Evolutionary conservation across 2,888 invertebrate species (phyloP).

Genomic region (Chrysolina oricalcia): DNA sequence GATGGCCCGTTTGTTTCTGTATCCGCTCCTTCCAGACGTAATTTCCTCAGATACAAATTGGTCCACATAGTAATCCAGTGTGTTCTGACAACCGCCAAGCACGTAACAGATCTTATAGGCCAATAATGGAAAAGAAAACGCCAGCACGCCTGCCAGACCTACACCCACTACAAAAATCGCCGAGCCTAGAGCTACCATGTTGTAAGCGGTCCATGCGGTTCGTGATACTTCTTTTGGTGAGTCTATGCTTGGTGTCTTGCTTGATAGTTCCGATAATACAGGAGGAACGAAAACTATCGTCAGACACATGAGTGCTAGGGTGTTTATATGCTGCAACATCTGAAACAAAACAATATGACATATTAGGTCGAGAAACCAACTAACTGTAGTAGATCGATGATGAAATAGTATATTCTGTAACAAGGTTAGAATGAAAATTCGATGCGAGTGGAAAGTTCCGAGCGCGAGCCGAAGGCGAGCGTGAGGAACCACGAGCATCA

Average conservation of each 20-base stretch:
- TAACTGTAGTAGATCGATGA: too few species aligned
- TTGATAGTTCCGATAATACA: not conserved
- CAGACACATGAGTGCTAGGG: not conserved
- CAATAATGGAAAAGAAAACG: conserved; percentile 63
- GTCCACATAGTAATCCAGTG: conserved; percentile 63
- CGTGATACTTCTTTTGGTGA: conserved; percentile 27
- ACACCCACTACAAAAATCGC: conserved; percentile 61
- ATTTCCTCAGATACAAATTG: conserved; percentile 54
- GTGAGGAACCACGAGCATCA: too few species aligned
- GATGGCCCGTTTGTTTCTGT: conserved; percentile 59
- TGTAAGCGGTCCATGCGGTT: conserved; percentile 37
- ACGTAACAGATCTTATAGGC: conserved; percentile 67
- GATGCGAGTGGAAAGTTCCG: too few species aligned
- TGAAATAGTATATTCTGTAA: too few species aligned
- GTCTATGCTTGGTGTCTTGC: conserved; percentile 2
- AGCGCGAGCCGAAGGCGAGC: too few species aligned
- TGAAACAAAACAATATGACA: not conserved
- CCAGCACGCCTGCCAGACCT: conserved; percentile 59
- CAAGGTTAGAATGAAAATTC: too few species aligned
- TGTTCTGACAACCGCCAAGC: conserved; percentile 65
- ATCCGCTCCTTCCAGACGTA: conserved; percentile 37
- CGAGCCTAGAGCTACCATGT: conserved; percentile 51
- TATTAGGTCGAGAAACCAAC: not conserved
- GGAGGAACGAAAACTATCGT: not conserved
- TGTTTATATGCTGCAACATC: not conserved